phyloP scores from a whole-genome alignment of 2,113 vertebrate species.

The Felis catus region F.catus_Fca126_mat1.0 CM031428.1:56144001-56144500 shows the following conservation, averaged over 20 bases:
- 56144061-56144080: neutral
- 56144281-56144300: neutral
- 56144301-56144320: neutral
- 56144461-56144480: neutral
- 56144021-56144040: neutral
- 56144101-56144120: neutral
- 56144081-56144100: neutral
- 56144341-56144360: neutral
- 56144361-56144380: neutral
- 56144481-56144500: neutral
- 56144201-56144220: neutral
- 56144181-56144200: neutral
- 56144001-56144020: neutral
- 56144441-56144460: neutral
- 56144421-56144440: neutral
- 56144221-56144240: no score
- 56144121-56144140: no score
- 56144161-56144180: neutral
- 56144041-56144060: no score
- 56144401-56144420: neutral
- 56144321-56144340: neutral
- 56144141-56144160: neutral
- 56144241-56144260: neutral
- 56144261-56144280: neutral
- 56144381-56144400: neutral